Percentiles rank a stretch among this genome's conserved stretches.
These are phyloP conservation scores for Linnaemya vulpina DNA, from an alignment of 2,888 invertebrate genomes.

Conservation along the genomic window DNA sequence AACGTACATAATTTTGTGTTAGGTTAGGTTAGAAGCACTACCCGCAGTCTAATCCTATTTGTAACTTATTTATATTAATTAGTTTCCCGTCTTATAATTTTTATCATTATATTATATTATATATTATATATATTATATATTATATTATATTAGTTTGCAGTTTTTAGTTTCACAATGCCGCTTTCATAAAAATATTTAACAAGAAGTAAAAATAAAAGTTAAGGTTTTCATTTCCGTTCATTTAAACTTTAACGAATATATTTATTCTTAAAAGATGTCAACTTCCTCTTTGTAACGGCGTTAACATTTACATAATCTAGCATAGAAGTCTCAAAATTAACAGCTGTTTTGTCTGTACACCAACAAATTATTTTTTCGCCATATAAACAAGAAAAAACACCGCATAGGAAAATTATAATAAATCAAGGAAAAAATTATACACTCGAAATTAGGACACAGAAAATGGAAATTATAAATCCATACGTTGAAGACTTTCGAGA, in stretches of 20 bases:
- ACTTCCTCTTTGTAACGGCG: constrained; percentile 13
- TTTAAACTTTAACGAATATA: constrained; percentile 25
- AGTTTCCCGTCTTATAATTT: no score
- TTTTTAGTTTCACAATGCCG: no score
- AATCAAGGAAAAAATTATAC: constrained; percentile 21
- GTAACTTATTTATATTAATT: no score
- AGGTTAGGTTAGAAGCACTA: no score
- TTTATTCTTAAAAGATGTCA: neutral
- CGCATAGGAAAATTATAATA: constrained; percentile 61
- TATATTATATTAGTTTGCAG: no score
- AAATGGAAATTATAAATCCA: constrained; percentile 51
- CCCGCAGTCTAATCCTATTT: no score
- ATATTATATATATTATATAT: no score
- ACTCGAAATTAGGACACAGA: neutral
- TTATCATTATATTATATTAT: no score
- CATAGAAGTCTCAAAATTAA: neutral
- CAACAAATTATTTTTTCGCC: constrained; percentile 51
- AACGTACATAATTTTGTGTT: no score
- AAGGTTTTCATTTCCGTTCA: neutral
- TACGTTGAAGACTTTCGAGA: constrained; percentile 59
- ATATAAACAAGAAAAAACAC: constrained; percentile 62
- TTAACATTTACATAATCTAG: neutral
- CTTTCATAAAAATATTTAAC: no score
- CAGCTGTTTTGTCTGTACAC: constrained; percentile 63
- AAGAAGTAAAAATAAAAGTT: no score